phyloP scores from a whole-genome alignment of 1,140 invertebrate species.

The Cephus cinctus region DNA sequence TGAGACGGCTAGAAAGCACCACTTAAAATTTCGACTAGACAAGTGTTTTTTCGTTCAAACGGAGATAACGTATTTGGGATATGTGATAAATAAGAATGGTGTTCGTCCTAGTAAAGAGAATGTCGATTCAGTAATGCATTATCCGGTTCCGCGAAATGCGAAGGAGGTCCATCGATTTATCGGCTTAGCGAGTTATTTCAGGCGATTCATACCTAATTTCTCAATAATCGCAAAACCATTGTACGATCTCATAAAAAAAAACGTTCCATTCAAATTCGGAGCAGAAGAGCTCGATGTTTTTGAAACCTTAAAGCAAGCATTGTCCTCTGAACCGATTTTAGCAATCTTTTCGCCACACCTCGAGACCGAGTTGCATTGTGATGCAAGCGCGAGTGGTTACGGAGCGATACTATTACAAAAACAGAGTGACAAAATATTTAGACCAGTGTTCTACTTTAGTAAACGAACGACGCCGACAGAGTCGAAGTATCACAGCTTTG shows the following conservation, averaged over 20 bases:
- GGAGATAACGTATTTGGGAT: no score
- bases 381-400: constrained; percentile 30
- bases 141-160: no score
- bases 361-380: constrained; percentile 37
- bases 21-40: no score
- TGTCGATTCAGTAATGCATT: no score
- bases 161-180: no score
- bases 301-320: constrained; percentile 23
- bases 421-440: constrained; percentile 21
- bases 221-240: constrained; percentile 25
- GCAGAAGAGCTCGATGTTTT: constrained; percentile 19
- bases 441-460: constrained; percentile 40
- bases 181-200: constrained; percentile 32
- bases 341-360: constrained; percentile 24
- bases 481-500: constrained; percentile 39
- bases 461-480: constrained; percentile 30
- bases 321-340: constrained; percentile 29
- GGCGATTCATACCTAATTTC: constrained; percentile 27
- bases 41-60: no score
- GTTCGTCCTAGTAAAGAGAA: no score
- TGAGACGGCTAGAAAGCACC: no score
- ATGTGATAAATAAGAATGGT: no score
- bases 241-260: constrained; percentile 24
- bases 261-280: constrained; percentile 21
- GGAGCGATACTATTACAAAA: constrained; percentile 38